Evolutionary conservation across 2,797 vertebrate species (phyloP), one percentile per base, ranked within the genome.

Genomic region (Mionectes olivaceus): DNA sequence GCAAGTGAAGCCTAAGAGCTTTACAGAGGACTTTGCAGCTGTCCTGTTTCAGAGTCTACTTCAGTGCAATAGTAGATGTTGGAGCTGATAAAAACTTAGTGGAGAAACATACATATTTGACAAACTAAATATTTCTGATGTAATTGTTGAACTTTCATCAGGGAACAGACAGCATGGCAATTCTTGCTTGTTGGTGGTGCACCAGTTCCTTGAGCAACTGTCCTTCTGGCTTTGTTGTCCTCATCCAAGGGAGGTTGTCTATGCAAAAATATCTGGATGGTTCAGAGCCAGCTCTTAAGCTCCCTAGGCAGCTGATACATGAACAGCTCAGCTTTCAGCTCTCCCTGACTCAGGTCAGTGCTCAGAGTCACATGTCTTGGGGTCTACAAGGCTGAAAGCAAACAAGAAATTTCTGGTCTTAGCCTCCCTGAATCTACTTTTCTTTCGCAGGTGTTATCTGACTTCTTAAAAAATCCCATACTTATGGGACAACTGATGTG

Each of bases 161-260:
- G 33, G 10, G 17, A 50, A 10, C 37, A 52, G 19, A 49, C 3
- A 6, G 9, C 11, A 22, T 15, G 7, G 18, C 0, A 0, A n/a
- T 70, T 77, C 37, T 49, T 88, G 32, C 43, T 64, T 6, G 9
- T 13, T 86, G 44, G 10, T 59, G 24, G 17, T 60, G n/a, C 14
- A 53, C 13, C 37, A 30, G 43, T n/a, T 86, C 9, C 39, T 52
- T 5, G 4, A 74, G 12, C 12, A 77, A 17, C 14, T 27, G 12
- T 24, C 23, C 53, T 63, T 68, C 39, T 77, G 73, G 14, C 13
- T 39, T 53, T 52, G 24, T 67, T 0, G 0, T 47, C n/a, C 12
- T 68, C 49, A 39, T 78, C 24, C 35, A 55, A 46, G 19, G 27
- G 56, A 57, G 25, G 33, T 2, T 69, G 18, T n/a, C 32, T 63